A percentile compares a stretch with the other conserved stretches of the same genome.
These are phyloP conservation scores for Onchidella celtica DNA, from an alignment of 2,888 invertebrate genomes.

Conservation along the genomic window DNA sequence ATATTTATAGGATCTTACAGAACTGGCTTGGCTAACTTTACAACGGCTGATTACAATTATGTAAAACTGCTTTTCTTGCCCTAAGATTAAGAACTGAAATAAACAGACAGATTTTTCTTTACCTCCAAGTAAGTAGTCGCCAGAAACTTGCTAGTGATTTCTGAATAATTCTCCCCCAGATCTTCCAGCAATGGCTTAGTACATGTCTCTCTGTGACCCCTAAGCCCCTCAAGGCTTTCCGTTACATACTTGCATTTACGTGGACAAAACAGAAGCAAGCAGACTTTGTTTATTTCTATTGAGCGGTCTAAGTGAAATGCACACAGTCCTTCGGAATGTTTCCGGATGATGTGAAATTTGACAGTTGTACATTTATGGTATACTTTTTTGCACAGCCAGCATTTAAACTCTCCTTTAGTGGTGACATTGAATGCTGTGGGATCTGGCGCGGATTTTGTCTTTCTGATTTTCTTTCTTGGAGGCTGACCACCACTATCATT, in stretches of 20 bases:
- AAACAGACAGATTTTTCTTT: too few species aligned
- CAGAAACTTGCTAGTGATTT: slow-evolving; percentile 13
- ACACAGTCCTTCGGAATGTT: slow-evolving; percentile 40
- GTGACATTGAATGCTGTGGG: slow-evolving; percentile 31
- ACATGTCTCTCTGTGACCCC: slow-evolving; percentile 26
- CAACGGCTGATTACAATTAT: too few species aligned
- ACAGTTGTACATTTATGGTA: slow-evolving; percentile 9
- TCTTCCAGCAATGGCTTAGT: not conserved
- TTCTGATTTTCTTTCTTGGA: slow-evolving; percentile 17
- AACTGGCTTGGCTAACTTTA: too few species aligned
- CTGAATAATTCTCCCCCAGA: not conserved
- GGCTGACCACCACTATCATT: not conserved
- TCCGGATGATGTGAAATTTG: slow-evolving; percentile 36
- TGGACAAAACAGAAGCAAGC: slow-evolving; percentile 44
- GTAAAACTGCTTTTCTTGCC: too few species aligned
- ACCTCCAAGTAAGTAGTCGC: slow-evolving; percentile 10
- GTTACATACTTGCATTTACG: slow-evolving; percentile 39
- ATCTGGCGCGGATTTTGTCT: slow-evolving; percentile 1
- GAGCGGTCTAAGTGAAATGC: slow-evolving; percentile 13
- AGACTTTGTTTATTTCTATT: not conserved
- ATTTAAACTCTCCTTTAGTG: slow-evolving; percentile 35
- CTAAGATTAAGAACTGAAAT: too few species aligned
- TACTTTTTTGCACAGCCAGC: slow-evolving; percentile 44
- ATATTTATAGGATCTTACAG: too few species aligned
- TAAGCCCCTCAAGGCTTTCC: slow-evolving; percentile 21